A percentile compares a stretch with the other conserved stretches of the same genome.
Evolutionary conservation across 2,888 invertebrate species (phyloP).

Genomic region (Odontomyia ornata): DNA sequence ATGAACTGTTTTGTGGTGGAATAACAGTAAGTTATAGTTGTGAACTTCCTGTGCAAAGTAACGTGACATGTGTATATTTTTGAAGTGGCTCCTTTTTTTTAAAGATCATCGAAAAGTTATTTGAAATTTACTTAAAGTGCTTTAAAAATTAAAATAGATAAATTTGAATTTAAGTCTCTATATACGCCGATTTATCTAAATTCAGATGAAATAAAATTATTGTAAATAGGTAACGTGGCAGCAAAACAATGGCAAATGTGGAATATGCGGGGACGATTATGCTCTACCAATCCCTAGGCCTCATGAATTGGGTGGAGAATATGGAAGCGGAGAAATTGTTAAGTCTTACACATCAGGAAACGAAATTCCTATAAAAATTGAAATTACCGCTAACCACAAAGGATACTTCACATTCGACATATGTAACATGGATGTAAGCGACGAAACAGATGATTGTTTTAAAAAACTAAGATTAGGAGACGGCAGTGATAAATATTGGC

Average conservation of each 20-base stretch:
- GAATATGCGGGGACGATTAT: constrained; percentile 68
- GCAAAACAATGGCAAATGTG: constrained; percentile 65
- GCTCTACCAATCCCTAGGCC: constrained; percentile 63
- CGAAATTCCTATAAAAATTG: constrained; percentile 58
- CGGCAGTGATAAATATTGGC: constrained; percentile 54
- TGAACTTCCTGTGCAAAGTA: too few relatives aligned
- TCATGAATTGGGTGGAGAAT: constrained; percentile 67
- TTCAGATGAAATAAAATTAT: too few relatives aligned
- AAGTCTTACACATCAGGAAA: constrained; percentile 58
- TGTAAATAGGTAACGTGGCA: constrained; percentile 53
- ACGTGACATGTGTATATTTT: too few relatives aligned
- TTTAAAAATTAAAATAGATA: too few relatives aligned
- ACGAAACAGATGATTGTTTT: constrained; percentile 68
- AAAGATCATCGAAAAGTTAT: too few relatives aligned
- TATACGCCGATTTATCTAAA: too few relatives aligned
- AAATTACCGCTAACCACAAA: constrained; percentile 65
- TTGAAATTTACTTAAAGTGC: too few relatives aligned
- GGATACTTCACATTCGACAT: constrained; percentile 66
- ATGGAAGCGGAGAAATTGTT: constrained; percentile 65
- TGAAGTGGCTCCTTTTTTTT: too few relatives aligned
- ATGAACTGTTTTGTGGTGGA: constrained; percentile 50
- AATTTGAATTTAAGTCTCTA: too few relatives aligned
- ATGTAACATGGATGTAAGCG: constrained; percentile 64
- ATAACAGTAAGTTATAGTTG: constrained; percentile 18
- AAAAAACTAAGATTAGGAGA: constrained; percentile 58